These are phyloP conservation scores for Therioaphis trifolii DNA, from an alignment of 2,888 invertebrate species.

Conservation along the genomic window DNA sequence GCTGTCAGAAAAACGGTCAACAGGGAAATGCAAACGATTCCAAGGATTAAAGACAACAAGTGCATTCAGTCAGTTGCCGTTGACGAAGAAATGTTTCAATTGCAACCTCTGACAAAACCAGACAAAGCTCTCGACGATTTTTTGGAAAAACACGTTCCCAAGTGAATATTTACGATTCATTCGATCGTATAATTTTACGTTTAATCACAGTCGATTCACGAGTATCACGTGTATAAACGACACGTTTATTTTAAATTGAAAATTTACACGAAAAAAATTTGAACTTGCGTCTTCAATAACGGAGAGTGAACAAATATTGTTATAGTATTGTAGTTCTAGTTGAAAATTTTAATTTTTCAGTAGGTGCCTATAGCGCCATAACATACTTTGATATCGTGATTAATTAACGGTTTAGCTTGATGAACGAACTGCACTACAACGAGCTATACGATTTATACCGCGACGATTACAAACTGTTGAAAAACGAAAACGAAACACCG, in stretches of 20 bases:
- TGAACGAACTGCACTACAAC: constrained; percentile 35
- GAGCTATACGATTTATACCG: constrained; percentile 55
- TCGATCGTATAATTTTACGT: too few species aligned
- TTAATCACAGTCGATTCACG: too few species aligned
- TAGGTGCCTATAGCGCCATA: too few species aligned
- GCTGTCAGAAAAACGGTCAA: constrained; percentile 26
- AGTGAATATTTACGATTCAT: constrained; percentile 36
- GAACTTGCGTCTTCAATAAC: not conserved
- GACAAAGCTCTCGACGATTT: constrained; percentile 42
- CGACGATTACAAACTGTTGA: constrained; percentile 49
- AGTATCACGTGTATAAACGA: not conserved
- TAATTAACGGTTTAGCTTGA: constrained; percentile 24
- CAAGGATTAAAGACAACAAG: too few species aligned
- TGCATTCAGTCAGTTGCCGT: constrained; percentile 43
- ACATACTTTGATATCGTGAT: too few species aligned
- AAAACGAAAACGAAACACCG: not conserved
- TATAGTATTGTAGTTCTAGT: too few species aligned
- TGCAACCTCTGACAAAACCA: constrained; percentile 5
- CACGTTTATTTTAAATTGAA: too few species aligned
- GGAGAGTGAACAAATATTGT: not conserved
- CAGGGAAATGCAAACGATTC: constrained; percentile 53
- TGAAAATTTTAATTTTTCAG: not conserved
- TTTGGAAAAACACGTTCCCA: constrained; percentile 50
- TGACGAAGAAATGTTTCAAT: constrained; percentile 55
- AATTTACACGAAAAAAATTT: too few species aligned